These are phyloP conservation scores for Chaunax sp. DNA, from an alignment of 2,797 vertebrate genomes.

Conservation along the genomic window DNA sequence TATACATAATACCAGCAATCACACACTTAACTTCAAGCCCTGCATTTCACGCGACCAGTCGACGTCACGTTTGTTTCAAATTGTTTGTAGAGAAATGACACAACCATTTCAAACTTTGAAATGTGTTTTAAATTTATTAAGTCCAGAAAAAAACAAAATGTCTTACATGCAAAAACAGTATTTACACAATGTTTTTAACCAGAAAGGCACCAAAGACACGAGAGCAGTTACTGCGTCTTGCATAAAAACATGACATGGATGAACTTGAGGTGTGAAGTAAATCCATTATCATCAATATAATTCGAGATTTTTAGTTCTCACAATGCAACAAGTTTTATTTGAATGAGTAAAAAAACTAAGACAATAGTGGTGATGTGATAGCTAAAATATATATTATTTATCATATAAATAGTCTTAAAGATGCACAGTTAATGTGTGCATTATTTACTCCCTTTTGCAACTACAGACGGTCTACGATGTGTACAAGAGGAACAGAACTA, in stretches of 20 bases:
- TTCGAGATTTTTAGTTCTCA: conserved; percentile 51
- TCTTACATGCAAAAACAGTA: conserved; percentile 70
- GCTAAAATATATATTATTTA: conserved; percentile 87
- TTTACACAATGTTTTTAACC: conserved; percentile 74
- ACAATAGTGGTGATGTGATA: conserved; percentile 86
- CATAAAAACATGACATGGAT: conserved; percentile 37
- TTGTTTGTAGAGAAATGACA: conserved; percentile 58
- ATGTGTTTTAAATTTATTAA: conserved; percentile 82
- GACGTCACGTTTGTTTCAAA: conserved; percentile 25
- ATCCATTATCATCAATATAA: conserved; percentile 39
- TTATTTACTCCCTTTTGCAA: conserved; percentile 74
- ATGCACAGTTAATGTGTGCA: conserved; percentile 64
- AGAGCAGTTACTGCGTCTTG: conserved; percentile 53
- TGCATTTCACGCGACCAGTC: neutral
- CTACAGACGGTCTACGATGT: conserved; percentile 60
- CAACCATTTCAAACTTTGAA: conserved; percentile 59
- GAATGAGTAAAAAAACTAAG: conserved; percentile 79
- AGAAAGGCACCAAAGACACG: conserved; percentile 81
- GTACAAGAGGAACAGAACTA: conserved; percentile 65
- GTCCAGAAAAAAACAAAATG: conserved; percentile 64
- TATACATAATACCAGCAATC: no score
- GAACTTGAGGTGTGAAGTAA: conserved; percentile 35
- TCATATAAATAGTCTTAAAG: conserved; percentile 83
- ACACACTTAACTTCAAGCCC: no score
- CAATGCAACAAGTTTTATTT: conserved; percentile 76